These are phyloP conservation scores for Dendrolimus kikuchii DNA, from an alignment of 1,140 invertebrate genomes.

Conservation along the genomic window DNA sequence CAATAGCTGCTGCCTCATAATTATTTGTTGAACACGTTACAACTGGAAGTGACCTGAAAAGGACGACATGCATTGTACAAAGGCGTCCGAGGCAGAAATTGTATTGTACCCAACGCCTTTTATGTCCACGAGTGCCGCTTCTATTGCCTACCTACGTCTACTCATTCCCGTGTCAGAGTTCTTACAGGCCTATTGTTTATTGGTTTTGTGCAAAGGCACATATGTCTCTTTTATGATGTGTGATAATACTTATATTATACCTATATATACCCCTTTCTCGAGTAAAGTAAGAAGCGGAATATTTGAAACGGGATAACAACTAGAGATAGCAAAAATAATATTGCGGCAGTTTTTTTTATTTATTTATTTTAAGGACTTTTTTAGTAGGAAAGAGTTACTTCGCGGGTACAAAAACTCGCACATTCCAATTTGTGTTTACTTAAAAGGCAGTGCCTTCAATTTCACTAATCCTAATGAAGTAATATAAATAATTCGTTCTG, in stretches of 20 bases:
- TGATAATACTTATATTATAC: not conserved
- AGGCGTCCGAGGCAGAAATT: conserved; percentile 53
- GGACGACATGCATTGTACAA: conserved; percentile 46
- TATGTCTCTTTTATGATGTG: not conserved
- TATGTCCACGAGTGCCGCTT: conserved; percentile 38
- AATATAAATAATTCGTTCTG: conserved; percentile 37
- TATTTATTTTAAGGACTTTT: no score
- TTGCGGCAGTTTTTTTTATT: no score
- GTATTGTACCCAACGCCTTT: conserved; percentile 43
- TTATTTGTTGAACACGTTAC: conserved; percentile 40
- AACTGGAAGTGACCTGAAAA: conserved; percentile 61
- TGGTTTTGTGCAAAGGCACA: no score
- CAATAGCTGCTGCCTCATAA: conserved; percentile 30
- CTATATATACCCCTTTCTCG: no score
- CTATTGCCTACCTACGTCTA: conserved; percentile 33
- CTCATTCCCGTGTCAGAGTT: conserved; percentile 27
- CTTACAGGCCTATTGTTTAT: no score
- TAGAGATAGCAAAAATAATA: no score
- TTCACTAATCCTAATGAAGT: conserved; percentile 51
- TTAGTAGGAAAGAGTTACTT: no score
- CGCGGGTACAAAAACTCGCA: no score
- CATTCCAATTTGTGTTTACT: conserved; percentile 8
- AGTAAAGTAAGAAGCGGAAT: no score
- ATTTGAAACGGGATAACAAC: no score
- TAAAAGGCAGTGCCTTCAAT: conserved; percentile 20